Conservation (phyloP, 2,113 vertebrate species). For the Alligator mississippiensis region DNA sequence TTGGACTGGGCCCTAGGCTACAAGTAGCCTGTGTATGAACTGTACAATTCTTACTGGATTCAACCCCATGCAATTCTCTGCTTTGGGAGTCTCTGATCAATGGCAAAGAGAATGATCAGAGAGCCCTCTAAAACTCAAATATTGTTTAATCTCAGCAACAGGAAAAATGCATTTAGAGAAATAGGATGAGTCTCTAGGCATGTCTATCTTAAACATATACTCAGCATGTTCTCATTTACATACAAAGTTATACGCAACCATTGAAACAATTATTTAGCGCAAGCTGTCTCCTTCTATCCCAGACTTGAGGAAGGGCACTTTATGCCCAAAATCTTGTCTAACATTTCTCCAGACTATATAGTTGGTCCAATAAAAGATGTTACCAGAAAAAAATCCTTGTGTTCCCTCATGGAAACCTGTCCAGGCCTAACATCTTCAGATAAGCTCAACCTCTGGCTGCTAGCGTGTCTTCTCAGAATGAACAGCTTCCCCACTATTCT, state of each 20-base stretch:
- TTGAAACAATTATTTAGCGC: too few species aligned
- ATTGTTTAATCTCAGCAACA: background rate
- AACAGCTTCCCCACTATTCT: background rate
- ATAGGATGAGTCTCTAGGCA: background rate
- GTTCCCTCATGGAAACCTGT: background rate
- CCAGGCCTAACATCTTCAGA: background rate
- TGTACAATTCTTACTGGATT: background rate
- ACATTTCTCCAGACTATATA: too few species aligned
- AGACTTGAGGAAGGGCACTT: too few species aligned
- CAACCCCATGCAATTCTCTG: background rate
- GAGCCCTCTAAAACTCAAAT: background rate
- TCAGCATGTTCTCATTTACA: too few species aligned
- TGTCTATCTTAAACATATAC: background rate
- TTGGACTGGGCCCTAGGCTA: background rate
- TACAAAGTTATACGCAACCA: too few species aligned
- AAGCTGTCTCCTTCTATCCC: too few species aligned
- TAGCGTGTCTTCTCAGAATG: background rate
- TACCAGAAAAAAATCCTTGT: background rate
- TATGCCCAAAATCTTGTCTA: too few species aligned
- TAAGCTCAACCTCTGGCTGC: background rate
- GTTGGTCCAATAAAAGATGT: too few species aligned
- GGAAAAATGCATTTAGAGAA: background rate
- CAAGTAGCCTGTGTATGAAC: background rate
- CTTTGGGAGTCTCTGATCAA: background rate
- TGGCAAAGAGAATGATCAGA: rapidly evolving